A percentile compares a stretch with the other conserved stretches of the same genome.
phyloP scores from a whole-genome alignment of 2,797 vertebrate genomes.

The Falco columbarius region DNA sequence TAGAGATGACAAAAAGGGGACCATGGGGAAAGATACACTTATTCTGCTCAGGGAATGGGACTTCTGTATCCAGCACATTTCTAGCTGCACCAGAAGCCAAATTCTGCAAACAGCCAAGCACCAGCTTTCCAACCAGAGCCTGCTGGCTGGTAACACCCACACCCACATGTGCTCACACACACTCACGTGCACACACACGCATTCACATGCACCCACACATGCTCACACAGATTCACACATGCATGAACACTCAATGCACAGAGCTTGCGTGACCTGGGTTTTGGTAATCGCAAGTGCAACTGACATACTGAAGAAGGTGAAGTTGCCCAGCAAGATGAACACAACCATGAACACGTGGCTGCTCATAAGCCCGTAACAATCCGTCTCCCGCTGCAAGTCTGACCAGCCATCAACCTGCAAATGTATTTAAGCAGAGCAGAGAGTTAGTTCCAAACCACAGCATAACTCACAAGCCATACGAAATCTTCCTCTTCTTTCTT shows the following conservation, averaged over 20 bases:
- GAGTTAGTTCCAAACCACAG: not conserved
- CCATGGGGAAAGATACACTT: not conserved
- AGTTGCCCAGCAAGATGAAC: conserved; percentile 68
- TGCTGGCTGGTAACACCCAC: not conserved
- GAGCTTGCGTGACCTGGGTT: conserved; percentile 19
- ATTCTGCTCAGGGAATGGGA: not conserved
- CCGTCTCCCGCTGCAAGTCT: conserved; percentile 24
- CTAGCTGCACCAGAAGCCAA: not conserved
- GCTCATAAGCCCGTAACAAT: not conserved
- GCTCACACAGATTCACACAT: not conserved
- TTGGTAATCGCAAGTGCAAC: conserved; percentile 68
- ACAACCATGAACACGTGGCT: conserved; percentile 52
- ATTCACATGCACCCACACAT: not conserved
- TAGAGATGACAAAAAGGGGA: not conserved
- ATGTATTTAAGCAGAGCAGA: not conserved
- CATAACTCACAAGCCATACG: not conserved
- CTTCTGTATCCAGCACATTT: not conserved
- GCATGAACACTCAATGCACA: not conserved
- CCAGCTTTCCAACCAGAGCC: not conserved
- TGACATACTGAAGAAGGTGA: conserved; percentile 67
- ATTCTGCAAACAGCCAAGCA: not conserved
- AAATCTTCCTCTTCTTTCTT: not conserved
- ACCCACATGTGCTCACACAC: too few relatives aligned
- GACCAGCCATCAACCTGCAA: conserved; percentile 76
- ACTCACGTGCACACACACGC: too few relatives aligned